Conservation (phyloP, 2,888 invertebrate genomes). For the Ptychoptera contaminata region DNA sequence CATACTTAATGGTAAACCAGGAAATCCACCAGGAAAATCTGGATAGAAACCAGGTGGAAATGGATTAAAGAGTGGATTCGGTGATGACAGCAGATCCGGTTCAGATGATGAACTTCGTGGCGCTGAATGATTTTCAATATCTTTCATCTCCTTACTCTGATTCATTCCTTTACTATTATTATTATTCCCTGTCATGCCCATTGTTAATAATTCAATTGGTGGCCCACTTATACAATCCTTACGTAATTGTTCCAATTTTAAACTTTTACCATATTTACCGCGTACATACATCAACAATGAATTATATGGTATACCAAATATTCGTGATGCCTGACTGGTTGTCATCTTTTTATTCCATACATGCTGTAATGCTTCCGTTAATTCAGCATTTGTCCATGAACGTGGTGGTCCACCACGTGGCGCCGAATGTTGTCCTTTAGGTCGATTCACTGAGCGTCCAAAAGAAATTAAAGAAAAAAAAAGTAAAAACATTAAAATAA, state of each 20-base stretch:
- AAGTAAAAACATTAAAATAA: too few relatives aligned
- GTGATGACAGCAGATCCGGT: conserved; percentile 42
- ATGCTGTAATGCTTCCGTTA: conserved; percentile 79
- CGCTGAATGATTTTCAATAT: conserved; percentile 26
- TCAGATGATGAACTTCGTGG: conserved; percentile 52
- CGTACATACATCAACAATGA: conserved; percentile 82
- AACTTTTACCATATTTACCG: conserved; percentile 84
- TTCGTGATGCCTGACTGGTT: conserved; percentile 77
- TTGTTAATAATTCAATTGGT: conserved; percentile 48
- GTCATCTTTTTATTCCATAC: conserved; percentile 96
- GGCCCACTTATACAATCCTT: conserved; percentile 79
- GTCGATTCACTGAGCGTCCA: conserved; percentile 46
- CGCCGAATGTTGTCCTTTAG: conserved; percentile 83
- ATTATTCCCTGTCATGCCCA: conserved; percentile 35
- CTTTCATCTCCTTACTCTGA: conserved; percentile 21
- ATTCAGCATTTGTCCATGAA: conserved; percentile 83
- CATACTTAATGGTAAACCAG: conserved; percentile 66
- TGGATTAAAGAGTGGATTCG: conserved; percentile 55
- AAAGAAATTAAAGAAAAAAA: too few relatives aligned
- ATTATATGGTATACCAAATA: conserved; percentile 89
- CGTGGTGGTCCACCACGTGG: conserved; percentile 80
- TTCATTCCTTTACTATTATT: conserved; percentile 39
- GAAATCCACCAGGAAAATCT: conserved; percentile 65
- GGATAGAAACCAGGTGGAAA: conserved; percentile 71
- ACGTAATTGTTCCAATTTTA: conserved; percentile 72